Conservation (phyloP, 2,797 vertebrate species). For the Iguana delicatissima region DNA sequence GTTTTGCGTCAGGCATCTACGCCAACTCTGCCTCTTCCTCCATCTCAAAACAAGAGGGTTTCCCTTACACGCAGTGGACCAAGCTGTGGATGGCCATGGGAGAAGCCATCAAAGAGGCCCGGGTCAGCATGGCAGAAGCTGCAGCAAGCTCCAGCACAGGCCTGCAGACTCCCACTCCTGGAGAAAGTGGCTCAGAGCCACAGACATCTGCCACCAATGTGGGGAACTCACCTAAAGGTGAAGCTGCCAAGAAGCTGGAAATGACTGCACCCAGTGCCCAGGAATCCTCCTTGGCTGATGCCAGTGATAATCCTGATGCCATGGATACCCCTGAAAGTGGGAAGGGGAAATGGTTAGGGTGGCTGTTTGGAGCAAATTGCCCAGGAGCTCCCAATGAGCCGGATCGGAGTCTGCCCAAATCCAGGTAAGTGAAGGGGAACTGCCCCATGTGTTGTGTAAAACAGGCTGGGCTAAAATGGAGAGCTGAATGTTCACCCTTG, state of each 20-base stretch:
- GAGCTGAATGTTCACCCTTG: background rate
- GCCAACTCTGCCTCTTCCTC: conserved; percentile 52
- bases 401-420: conserved; percentile 51
- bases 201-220: rapidly evolving
- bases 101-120: conserved; percentile 14
- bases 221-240: rapidly evolving
- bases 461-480: background rate
- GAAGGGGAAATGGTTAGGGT: conserved; percentile 61
- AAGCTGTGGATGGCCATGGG: conserved; percentile 38
- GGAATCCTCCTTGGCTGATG: conserved; percentile 77
- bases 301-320: background rate
- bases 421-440: conserved; percentile 57
- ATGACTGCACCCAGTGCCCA: conserved; percentile 37
- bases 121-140: rapidly evolving
- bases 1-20: conserved; percentile 75
- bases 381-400: background rate
- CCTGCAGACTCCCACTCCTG: background rate
- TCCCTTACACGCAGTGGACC: conserved; percentile 69
- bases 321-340: rapidly evolving
- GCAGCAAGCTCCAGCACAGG: rapidly evolving
- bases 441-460: background rate
- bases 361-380: conserved; percentile 70
- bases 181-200: too few relatives aligned
- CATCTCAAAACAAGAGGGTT: conserved; percentile 63
- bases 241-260: background rate